Conservation (phyloP, 2,888 invertebrate genomes). For the Mesopsocus fuscifrons region DNA sequence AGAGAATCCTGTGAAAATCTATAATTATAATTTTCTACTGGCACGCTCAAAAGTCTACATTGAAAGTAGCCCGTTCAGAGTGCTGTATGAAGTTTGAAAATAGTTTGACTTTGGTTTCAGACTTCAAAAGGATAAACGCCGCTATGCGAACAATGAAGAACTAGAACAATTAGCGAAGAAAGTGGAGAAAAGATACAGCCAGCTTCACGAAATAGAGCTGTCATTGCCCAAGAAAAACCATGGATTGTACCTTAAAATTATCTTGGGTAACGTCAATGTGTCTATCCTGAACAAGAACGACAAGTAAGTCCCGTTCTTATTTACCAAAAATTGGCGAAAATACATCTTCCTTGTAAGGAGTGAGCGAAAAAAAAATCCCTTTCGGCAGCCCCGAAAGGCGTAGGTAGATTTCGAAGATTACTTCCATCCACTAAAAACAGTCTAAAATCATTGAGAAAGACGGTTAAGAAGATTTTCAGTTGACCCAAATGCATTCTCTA, state of each 20-base stretch:
- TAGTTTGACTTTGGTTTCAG: conserved; percentile 19
- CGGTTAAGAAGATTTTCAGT: no score
- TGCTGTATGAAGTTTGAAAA: neutral
- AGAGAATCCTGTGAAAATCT: conserved; percentile 1
- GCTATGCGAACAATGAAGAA: conserved; percentile 21
- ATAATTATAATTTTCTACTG: no score
- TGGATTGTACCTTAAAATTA: conserved; percentile 81
- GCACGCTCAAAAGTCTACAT: neutral
- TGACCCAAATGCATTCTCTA: no score
- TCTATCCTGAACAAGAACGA: conserved; percentile 93
- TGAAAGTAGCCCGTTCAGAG: neutral
- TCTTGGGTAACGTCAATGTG: conserved; percentile 93
- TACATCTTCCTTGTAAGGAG: no score
- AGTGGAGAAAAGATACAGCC: conserved; percentile 63
- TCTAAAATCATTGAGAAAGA: no score
- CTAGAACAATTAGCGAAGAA: conserved; percentile 54
- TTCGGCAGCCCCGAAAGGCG: no score
- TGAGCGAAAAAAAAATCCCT: no score
- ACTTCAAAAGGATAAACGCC: conserved; percentile 18
- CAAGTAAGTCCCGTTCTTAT: conserved; percentile 48
- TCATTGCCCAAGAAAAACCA: conserved; percentile 74
- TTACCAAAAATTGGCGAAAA: no score
- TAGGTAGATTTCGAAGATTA: no score
- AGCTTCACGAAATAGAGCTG: conserved; percentile 81
- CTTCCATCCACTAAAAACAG: no score